Percentiles rank a stretch among this genome's conserved stretches.
Conservation (phyloP, 2,797 vertebrate species). For the Anolis apletophallus region DNA sequence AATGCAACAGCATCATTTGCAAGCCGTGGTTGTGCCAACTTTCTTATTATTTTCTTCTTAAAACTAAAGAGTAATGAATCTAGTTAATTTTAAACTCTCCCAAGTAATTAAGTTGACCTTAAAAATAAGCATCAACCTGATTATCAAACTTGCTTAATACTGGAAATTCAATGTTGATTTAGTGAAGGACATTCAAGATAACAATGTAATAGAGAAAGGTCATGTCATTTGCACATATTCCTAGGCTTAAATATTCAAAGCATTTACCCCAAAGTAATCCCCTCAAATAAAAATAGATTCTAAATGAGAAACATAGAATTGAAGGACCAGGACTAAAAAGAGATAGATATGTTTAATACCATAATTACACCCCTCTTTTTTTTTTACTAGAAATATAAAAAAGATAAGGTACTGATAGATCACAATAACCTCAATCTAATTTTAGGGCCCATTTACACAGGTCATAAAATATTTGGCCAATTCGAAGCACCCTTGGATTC, state of each 20-base stretch:
- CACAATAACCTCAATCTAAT: too few species aligned
- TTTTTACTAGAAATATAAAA: neutral
- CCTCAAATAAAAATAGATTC: neutral
- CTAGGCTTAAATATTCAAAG: neutral
- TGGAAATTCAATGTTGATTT: constrained; percentile 54
- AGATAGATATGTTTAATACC: neutral
- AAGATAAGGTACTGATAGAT: too few species aligned
- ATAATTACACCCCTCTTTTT: neutral
- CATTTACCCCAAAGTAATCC: neutral
- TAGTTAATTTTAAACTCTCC: constrained; percentile 56
- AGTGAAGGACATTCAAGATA: constrained; percentile 22
- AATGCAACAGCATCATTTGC: constrained; percentile 49
- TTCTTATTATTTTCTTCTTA: constrained; percentile 52
- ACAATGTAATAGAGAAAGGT: constrained; percentile 16
- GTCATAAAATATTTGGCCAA: too few species aligned
- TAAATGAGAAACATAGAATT: neutral
- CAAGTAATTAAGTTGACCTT: constrained; percentile 61
- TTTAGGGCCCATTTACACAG: too few species aligned
- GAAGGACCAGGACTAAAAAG: neutral
- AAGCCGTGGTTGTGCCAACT: constrained; percentile 32
- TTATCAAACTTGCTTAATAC: constrained; percentile 41
- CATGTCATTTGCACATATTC: constrained; percentile 17
- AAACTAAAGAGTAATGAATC: constrained; percentile 43
- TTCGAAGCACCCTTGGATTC: too few species aligned
- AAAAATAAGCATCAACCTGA: constrained; percentile 55